phyloP scores from a whole-genome alignment of 2,888 invertebrate genomes.

The Spilarctia lutea region DNA sequence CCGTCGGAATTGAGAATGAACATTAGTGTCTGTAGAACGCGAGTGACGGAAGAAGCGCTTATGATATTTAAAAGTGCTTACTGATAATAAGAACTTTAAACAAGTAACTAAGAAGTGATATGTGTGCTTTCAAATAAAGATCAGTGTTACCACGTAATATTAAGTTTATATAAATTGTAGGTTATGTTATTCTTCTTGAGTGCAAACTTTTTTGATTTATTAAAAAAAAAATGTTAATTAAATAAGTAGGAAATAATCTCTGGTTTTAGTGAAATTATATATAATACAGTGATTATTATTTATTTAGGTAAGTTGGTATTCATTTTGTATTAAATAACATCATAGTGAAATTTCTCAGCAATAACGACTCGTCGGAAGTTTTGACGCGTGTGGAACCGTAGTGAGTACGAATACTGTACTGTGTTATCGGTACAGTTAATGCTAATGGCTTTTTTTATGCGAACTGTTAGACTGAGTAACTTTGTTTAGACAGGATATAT shows the following conservation, averaged over 20 bases:
- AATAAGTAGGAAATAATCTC: background rate
- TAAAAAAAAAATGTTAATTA: background rate
- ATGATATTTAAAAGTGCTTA: background rate
- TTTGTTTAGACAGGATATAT: background rate
- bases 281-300: background rate
- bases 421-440: background rate
- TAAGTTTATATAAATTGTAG: conserved; percentile 37
- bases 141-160: conserved; percentile 28
- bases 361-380: background rate
- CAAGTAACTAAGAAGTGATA: background rate
- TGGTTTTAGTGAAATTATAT: background rate
- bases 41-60: conserved; percentile 1
- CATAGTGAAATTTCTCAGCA: background rate
- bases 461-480: background rate
- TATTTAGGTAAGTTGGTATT: background rate
- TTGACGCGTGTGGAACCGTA: background rate
- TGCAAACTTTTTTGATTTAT: background rate
- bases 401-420: background rate
- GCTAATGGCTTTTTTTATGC: background rate
- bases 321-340: background rate
- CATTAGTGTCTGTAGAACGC: conserved; percentile 20
- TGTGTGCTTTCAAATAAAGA: background rate
- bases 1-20: conserved; percentile 53
- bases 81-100: background rate
- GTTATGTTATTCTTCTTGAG: conserved; percentile 46